These are phyloP conservation scores for Butastur rufipennis DNA, from an alignment of 2,113 vertebrate genomes.

Conservation along the genomic window DNA sequence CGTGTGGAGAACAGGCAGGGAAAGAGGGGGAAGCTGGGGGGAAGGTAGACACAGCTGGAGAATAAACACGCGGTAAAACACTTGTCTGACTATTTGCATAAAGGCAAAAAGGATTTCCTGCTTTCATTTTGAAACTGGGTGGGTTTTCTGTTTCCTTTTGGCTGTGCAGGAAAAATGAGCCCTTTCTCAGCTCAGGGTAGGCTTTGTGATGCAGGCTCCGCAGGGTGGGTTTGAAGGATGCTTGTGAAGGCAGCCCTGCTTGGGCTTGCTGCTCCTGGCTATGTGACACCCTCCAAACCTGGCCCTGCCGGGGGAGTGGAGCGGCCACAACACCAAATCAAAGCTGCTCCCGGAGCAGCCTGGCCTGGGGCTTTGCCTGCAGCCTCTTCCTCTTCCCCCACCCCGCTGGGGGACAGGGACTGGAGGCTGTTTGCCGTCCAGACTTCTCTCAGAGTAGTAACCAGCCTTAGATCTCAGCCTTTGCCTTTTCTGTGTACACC, in stretches of 20 bases:
- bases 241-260: not conserved
- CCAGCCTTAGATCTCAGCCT: not conserved
- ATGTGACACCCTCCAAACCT: too few species aligned
- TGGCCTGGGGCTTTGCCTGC: not conserved
- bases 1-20: not conserved
- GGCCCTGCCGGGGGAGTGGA: rapidly evolving
- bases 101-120: constrained; percentile 7
- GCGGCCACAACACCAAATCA: too few species aligned
- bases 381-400: not conserved
- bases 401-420: rapidly evolving
- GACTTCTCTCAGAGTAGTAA: not conserved
- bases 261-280: not conserved
- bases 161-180: not conserved
- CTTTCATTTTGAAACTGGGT: not conserved
- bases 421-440: not conserved
- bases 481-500: not conserved
- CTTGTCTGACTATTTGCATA: not conserved
- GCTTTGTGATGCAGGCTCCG: not conserved
- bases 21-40: not conserved
- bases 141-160: not conserved
- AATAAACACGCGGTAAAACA: not conserved
- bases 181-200: not conserved
- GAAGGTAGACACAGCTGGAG: not conserved
- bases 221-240: not conserved
- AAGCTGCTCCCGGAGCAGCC: not conserved